These are phyloP conservation scores for Leucoma salicis DNA, from an alignment of 2,888 invertebrate genomes.

Conservation along the genomic window DNA sequence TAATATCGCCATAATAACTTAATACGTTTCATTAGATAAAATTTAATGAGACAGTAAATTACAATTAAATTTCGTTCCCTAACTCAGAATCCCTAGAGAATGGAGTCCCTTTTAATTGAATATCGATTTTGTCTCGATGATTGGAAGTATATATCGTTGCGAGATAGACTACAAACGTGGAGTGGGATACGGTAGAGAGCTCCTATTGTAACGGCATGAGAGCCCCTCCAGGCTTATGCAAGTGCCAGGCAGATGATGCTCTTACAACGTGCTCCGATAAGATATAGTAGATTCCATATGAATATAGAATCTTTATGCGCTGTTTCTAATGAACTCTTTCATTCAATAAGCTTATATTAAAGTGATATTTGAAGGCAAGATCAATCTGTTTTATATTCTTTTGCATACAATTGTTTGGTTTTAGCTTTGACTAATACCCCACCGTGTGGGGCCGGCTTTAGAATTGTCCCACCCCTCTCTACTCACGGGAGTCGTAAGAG, in stretches of 20 bases:
- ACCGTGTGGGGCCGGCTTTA: too few species aligned
- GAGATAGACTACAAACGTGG: constrained; percentile 23
- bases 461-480: too few species aligned
- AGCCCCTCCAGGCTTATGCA: constrained; percentile 27
- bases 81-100: neutral
- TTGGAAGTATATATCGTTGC: constrained; percentile 15
- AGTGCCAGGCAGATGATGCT: constrained; percentile 19
- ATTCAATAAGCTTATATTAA: too few species aligned
- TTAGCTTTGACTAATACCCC: too few species aligned
- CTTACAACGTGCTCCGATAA: constrained; percentile 5
- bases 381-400: too few species aligned
- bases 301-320: too few species aligned
- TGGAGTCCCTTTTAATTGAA: constrained; percentile 14
- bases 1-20: neutral
- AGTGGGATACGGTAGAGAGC: constrained; percentile 22
- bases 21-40: neutral
- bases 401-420: too few species aligned
- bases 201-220: constrained; percentile 31
- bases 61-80: neutral
- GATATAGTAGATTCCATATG: constrained; percentile 4
- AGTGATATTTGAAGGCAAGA: too few species aligned
- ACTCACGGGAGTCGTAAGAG: too few species aligned
- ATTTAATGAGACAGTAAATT: neutral
- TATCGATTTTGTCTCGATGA: constrained; percentile 21
- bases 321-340: too few species aligned